These are phyloP conservation scores for Agrilus planipennis DNA, from an alignment of 1,140 invertebrate species.

Conservation along the genomic window DNA sequence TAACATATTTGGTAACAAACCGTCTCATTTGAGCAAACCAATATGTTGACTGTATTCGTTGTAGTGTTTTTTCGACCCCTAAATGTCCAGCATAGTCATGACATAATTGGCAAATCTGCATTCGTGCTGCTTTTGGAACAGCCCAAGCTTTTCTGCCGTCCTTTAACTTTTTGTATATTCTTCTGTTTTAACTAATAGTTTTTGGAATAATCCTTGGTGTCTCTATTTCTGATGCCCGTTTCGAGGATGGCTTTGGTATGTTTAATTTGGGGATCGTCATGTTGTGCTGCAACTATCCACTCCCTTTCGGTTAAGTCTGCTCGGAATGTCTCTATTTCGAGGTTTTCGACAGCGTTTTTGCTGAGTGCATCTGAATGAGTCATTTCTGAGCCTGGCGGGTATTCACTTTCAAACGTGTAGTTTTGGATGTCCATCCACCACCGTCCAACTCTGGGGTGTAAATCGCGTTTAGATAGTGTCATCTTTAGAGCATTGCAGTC, in stretches of 20 bases:
- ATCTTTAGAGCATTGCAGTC: conserved; percentile 17
- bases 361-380: conserved; percentile 17
- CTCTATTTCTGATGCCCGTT: neutral
- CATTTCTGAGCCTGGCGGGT: conserved; percentile 11
- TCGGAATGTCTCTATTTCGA: neutral
- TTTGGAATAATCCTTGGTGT: conserved; percentile 1
- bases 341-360: too few relatives aligned
- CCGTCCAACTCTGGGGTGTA: too few relatives aligned
- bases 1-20: conserved; percentile 5
- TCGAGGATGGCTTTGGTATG: neutral
- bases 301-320: neutral
- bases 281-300: neutral
- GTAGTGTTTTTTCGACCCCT: conserved; percentile 17
- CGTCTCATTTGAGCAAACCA: conserved; percentile 22
- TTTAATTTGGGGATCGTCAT: neutral
- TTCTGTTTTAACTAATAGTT: too few relatives aligned
- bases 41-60: conserved; percentile 15
- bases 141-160: too few relatives aligned
- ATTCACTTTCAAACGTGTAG: conserved; percentile 16
- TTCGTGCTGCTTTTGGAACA: conserved; percentile 12
- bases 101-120: conserved; percentile 9
- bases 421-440: conserved; percentile 18
- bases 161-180: too few relatives aligned
- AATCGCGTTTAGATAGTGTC: conserved; percentile 1
- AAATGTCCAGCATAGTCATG: conserved; percentile 23